Conservation (phyloP, 2,888 invertebrate genomes). For the Tetragnatha montana region DNA sequence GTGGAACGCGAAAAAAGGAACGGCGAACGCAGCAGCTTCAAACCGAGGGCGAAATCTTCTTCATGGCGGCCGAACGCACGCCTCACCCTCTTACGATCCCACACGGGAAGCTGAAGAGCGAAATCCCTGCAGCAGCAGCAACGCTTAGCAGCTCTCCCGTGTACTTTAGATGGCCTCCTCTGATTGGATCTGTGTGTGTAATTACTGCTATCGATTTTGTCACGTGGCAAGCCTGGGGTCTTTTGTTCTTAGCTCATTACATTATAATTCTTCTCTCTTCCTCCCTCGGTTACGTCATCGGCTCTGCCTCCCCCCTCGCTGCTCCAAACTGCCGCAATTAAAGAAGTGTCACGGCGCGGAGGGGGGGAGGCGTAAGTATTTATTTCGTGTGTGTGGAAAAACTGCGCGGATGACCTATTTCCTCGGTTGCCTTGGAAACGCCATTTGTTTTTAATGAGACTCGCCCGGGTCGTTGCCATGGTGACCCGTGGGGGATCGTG, state of each 20-base stretch:
- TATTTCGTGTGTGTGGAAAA: constrained; percentile 44
- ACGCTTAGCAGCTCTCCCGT: constrained; percentile 70
- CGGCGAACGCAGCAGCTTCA: constrained; percentile 5
- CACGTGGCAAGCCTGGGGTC: constrained; percentile 69
- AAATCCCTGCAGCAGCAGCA: constrained; percentile 70
- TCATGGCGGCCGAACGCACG: constrained; percentile 10
- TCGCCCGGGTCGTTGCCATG: constrained; percentile 55
- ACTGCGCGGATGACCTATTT: constrained; percentile 63
- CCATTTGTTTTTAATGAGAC: constrained; percentile 68
- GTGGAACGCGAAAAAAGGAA: constrained; percentile 11
- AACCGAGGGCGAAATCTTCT: not conserved
- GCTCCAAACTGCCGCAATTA: constrained; percentile 68
- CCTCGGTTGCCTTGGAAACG: constrained; percentile 57
- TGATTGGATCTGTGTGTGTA: constrained; percentile 71
- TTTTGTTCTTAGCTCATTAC: constrained; percentile 71
- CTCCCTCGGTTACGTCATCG: constrained; percentile 59
- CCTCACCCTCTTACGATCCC: constrained; percentile 67
- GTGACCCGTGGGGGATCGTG: constrained; percentile 31
- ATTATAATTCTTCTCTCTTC: constrained; percentile 68
- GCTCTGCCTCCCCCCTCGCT: constrained; percentile 30
- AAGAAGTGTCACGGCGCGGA: constrained; percentile 65
- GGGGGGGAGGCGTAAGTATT: constrained; percentile 54
- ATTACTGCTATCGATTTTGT: constrained; percentile 71
- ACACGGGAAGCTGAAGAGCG: constrained; percentile 70
- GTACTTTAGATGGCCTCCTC: constrained; percentile 69